These are phyloP conservation scores for Phoronis australis DNA, from an alignment of 2,888 invertebrate species.

Conservation along the genomic window DNA sequence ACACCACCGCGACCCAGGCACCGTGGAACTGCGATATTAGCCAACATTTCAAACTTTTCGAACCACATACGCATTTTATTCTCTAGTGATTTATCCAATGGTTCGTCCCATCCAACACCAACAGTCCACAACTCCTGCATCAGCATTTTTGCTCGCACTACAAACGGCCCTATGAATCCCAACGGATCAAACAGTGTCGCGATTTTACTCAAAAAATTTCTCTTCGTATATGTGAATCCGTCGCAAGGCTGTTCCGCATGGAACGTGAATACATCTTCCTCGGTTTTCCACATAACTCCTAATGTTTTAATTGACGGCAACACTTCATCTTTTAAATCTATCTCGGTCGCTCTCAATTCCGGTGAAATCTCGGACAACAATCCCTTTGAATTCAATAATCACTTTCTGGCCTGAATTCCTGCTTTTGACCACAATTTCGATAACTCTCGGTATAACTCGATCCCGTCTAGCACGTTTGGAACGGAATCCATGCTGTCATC, in stretches of 20 bases:
- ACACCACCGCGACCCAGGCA: too few relatives aligned
- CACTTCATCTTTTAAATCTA: slow-evolving; percentile 9
- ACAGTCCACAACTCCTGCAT: too few relatives aligned
- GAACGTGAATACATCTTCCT: slow-evolving; percentile 13
- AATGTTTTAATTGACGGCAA: too few relatives aligned
- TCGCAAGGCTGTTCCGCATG: slow-evolving; percentile 1
- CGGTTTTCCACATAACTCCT: slow-evolving; percentile 13
- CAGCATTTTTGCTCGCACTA: too few relatives aligned
- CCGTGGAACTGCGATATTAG: slow-evolving; percentile 10
- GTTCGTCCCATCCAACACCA: too few relatives aligned
- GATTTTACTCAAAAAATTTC: slow-evolving; percentile 18
- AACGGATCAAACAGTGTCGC: slow-evolving; percentile 34
- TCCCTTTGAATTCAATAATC: slow-evolving; percentile 13
- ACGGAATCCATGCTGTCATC: slow-evolving; percentile 20
- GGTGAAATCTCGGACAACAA: slow-evolving; percentile 13
- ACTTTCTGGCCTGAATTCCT: too few relatives aligned
- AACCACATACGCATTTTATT: slow-evolving; percentile 12
- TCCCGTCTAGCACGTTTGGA: slow-evolving; percentile 4
- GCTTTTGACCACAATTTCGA: too few relatives aligned
- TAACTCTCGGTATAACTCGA: slow-evolving; percentile 13
- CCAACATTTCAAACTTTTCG: slow-evolving; percentile 10
- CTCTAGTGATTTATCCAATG: not conserved
- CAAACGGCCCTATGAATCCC: slow-evolving; percentile 25
- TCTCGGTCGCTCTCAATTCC: slow-evolving; percentile 8
- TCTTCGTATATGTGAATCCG: slow-evolving; percentile 20